Evolutionary conservation across 1,140 invertebrate species (phyloP).

Genomic region (Coelopa frigida): DNA sequence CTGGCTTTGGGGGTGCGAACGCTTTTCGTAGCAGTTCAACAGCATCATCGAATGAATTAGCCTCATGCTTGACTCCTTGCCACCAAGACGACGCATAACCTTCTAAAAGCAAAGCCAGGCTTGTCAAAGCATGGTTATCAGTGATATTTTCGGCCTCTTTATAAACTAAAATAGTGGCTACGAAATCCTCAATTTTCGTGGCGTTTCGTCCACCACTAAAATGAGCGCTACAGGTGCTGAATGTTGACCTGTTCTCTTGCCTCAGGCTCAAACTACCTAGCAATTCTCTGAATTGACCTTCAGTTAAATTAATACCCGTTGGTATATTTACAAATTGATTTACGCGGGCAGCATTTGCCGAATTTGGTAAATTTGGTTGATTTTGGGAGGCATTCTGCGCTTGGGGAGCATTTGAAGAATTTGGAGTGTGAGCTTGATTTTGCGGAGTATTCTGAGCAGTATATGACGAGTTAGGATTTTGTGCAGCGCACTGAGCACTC

Average conservation of each 20-base stretch:
- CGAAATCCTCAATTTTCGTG: constrained; percentile 7
- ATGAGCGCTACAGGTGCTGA: constrained; percentile 6
- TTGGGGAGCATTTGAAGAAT: no score
- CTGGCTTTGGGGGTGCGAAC: constrained; percentile 13
- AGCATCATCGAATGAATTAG: constrained; percentile 8
- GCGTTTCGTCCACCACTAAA: constrained; percentile 8
- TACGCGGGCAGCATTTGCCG: no score
- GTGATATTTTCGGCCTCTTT: constrained; percentile 13
- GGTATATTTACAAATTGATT: no score
- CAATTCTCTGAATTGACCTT: constrained; percentile 4
- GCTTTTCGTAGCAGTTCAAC: constrained; percentile 4
- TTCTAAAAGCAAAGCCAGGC: constrained; percentile 8
- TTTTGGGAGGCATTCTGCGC: no score
- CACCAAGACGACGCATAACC: constrained; percentile 11
- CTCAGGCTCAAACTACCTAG: constrained; percentile 4
- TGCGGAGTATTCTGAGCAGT: no score
- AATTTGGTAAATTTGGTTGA: no score
- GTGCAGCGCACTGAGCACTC: no score
- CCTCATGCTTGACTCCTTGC: constrained; percentile 13
- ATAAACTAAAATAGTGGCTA: constrained; percentile 10
- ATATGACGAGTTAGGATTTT: no score
- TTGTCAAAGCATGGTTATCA: not conserved
- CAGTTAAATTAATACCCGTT: constrained; percentile 3
- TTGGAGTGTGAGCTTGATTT: no score
- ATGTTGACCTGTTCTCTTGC: constrained; percentile 1